Conservation (phyloP, 2,113 vertebrate species). For the Brachypteracias leptosomus region DNA sequence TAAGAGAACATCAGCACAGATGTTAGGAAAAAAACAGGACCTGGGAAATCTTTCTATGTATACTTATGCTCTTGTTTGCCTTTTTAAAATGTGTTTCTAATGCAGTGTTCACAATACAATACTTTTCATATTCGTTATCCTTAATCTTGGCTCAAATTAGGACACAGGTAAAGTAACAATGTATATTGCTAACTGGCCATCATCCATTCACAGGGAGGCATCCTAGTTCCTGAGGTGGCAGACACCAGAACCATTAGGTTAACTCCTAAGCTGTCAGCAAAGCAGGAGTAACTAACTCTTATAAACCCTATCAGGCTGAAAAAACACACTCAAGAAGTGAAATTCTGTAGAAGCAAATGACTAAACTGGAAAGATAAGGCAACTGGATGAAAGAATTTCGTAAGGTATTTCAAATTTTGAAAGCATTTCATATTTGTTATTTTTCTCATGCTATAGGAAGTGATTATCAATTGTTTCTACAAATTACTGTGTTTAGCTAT, state of each 20-base stretch:
- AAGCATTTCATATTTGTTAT: neutral
- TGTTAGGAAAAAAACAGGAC: neutral
- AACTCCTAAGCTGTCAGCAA: neutral
- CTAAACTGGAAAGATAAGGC: neutral
- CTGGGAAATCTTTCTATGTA: neutral
- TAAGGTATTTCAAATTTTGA: neutral
- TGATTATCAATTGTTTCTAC: neutral
- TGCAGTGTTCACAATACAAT: neutral
- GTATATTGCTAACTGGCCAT: neutral
- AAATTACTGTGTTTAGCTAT: neutral
- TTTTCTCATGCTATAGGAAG: neutral
- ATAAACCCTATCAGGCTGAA: neutral
- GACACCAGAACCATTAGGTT: neutral
- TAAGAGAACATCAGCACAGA: neutral
- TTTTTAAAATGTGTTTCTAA: neutral
- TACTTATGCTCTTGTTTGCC: neutral
- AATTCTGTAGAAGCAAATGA: neutral
- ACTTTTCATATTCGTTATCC: neutral
- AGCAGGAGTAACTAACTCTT: neutral
- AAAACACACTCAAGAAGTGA: neutral
- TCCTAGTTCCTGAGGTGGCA: neutral
- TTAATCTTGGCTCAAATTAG: neutral
- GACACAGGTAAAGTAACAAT: neutral
- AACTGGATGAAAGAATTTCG: neutral
- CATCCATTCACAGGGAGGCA: neutral